Base-by-base conservation (phyloP, 2,888 invertebrate species). In the Actias luna region DNA sequence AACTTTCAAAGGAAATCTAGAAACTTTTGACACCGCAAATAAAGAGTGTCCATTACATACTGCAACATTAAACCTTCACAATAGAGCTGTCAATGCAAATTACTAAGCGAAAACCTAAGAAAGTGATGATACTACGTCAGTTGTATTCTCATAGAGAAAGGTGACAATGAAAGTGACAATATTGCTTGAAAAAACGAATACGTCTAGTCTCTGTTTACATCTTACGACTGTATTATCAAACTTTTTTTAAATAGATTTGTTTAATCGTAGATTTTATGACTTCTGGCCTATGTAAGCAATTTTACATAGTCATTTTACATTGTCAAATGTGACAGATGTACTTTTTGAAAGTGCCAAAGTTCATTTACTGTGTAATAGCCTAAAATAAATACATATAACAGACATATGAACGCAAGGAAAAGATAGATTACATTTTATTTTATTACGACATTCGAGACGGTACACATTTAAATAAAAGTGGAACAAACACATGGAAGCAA, bases 121-220 rank as follows among this genome's bases (percentile, higher is more conserved):
- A 39, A 22, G 5, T 59, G 5, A 22, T 50, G 4, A 50, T 50
- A 25, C 22, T 25, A 50, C 46, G 46, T 5, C 46, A 50, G 16
- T 52, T 22, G 58, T 58, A 33, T 25, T 59, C 25, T 33, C 57
- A 36, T 50, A 67, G 77, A 75, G 76, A 77, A 76, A 77, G 77
- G 77, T 72, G 77, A 68, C 72, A 71, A 72, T 65, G 76, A 77
- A 76, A 77, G 76, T 72, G 70, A 67, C 68, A 25, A 50, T 25
- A 50, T 16, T 50, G 5, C 12, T 25, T 50, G 12, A 25, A 50
- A 25, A 50, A 50, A 50, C n/a, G n/a, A 18, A 1, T 8, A 42
- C 42, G 42, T 25, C 46, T 50, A 12, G 46, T 50, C 22, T 25
- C 25, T 7, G 25, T 25, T 50, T 12, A 50, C 46, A 10, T 50